Percentiles rank a stretch among this genome's conserved stretches.
phyloP scores from a whole-genome alignment of 2,113 vertebrate species.

The Eudorcas thomsonii region DNA sequence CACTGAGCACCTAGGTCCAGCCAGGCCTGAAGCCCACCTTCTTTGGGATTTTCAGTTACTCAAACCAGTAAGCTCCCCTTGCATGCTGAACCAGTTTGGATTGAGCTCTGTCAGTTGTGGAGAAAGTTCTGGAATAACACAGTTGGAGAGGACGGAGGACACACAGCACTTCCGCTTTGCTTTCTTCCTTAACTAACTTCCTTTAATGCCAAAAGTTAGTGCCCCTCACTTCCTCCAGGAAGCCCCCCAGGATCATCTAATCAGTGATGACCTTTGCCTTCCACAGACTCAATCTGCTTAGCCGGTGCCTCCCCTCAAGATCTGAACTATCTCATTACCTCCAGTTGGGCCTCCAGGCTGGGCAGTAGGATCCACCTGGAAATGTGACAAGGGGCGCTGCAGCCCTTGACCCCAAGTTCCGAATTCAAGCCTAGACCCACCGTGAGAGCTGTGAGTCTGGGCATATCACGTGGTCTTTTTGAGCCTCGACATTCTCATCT shows the following conservation, averaged over 20 bases:
- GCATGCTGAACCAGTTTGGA: neutral
- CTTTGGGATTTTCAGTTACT: neutral
- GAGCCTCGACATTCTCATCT: neutral
- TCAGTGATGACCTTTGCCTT: neutral
- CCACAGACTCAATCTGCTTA: neutral
- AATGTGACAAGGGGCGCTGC: fast-evolving
- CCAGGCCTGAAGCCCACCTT: neutral
- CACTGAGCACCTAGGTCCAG: neutral
- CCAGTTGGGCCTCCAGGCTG: neutral
- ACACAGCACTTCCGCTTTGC: neutral
- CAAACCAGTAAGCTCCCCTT: neutral
- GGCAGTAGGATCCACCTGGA: fast-evolving
- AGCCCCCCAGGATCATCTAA: neutral
- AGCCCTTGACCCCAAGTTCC: neutral
- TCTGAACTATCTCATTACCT: neutral
- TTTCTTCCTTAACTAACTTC: neutral
- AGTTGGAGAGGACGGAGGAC: neutral
- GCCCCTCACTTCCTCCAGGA: neutral
- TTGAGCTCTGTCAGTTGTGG: fast-evolving
- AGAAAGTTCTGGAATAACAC: neutral
- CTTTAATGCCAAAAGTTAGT: neutral
- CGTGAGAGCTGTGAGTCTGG: neutral
- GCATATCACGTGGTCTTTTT: neutral
- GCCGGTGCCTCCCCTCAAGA: neutral
- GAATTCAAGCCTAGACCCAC: neutral